A percentile compares a stretch with the other conserved stretches of the same genome.
Evolutionary conservation across 2,888 invertebrate species (phyloP).

Genomic region (Caenorhabditis angaria): DNA sequence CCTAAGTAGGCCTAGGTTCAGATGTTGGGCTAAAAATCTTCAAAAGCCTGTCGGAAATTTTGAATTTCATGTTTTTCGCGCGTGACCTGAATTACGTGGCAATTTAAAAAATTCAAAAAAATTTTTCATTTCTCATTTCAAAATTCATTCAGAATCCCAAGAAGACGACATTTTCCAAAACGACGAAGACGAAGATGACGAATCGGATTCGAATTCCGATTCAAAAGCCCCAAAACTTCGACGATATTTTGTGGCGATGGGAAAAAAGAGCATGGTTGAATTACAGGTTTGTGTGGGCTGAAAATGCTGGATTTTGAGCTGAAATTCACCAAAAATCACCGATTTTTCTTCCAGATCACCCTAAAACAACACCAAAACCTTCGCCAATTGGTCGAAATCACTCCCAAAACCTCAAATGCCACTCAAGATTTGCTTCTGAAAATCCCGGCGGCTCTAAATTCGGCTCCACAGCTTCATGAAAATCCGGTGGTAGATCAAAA

Average conservation of each 20-base stretch:
- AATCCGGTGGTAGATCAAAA: neutral
- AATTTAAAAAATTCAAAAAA: neutral
- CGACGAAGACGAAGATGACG: slow-evolving; percentile 14
- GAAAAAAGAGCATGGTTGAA: slow-evolving; percentile 33
- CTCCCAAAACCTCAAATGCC: no score
- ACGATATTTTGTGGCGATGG: slow-evolving; percentile 38
- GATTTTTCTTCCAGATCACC: slow-evolving; percentile 19
- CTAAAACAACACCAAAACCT: slow-evolving; percentile 10
- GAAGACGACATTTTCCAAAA: slow-evolving; percentile 30
- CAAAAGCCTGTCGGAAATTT: no score
- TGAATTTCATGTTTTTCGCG: no score
- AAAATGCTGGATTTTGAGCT: neutral
- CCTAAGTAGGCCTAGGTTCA: no score
- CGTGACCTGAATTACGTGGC: no score
- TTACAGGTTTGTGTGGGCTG: no score
- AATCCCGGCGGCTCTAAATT: no score
- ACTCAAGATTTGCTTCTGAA: no score
- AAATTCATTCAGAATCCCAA: neutral
- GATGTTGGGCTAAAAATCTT: no score
- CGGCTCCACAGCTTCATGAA: neutral
- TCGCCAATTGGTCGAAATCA: neutral
- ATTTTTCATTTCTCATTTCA: slow-evolving; percentile 10
- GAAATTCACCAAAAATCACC: neutral
- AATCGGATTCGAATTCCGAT: neutral
- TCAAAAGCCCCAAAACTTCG: slow-evolving; percentile 17